Percentiles rank a stretch among this genome's conserved stretches.
These are phyloP conservation scores for Acrossocheilus fasciatus DNA, from an alignment of 2,797 vertebrate genomes.

Conservation along the genomic window DNA sequence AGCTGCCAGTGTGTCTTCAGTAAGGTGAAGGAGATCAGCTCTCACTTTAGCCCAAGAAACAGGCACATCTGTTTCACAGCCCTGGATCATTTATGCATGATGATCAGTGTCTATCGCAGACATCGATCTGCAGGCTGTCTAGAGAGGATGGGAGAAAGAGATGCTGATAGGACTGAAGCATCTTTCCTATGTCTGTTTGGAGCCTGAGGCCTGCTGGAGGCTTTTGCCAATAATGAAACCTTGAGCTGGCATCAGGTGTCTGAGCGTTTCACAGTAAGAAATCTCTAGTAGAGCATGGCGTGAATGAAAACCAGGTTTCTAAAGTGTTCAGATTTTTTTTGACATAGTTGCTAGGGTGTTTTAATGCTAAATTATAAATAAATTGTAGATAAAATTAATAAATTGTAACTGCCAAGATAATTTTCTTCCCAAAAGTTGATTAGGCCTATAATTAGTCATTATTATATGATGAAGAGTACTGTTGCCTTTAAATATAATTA, in stretches of 20 bases:
- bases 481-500: not conserved
- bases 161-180: conserved; percentile 15
- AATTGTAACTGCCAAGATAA: not conserved
- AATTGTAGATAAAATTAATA: not conserved
- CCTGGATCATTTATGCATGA: conserved; percentile 23
- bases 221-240: conserved; percentile 1
- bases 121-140: not conserved
- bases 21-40: conserved; percentile 8
- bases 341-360: not conserved
- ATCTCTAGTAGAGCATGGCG: not conserved
- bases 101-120: not conserved
- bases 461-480: not conserved
- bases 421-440: not conserved
- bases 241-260: conserved; percentile 33
- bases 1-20: conserved; percentile 8
- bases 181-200: conserved; percentile 13
- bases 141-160: not conserved
- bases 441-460: not conserved
- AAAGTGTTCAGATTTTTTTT: not conserved
- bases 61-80: conserved; percentile 10
- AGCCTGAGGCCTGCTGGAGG: conserved; percentile 20
- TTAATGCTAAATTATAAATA: not conserved
- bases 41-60: conserved; percentile 17
- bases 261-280: conserved; percentile 22
- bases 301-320: not conserved